Base-by-base conservation (phyloP, 2,888 invertebrate genomes). In the Bhutanitis thaidina region DNA sequence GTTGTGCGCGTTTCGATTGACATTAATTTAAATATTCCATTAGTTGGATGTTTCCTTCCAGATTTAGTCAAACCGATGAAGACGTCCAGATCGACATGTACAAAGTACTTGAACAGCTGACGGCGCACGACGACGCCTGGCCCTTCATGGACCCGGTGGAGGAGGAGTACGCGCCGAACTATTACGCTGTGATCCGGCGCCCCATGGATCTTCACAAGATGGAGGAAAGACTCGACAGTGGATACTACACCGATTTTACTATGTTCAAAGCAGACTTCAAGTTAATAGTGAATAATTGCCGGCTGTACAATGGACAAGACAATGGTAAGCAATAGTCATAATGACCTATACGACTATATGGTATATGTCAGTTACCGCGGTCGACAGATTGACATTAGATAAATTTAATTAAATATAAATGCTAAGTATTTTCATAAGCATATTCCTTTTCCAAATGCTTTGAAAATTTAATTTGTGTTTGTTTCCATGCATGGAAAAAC, bases 121-220 rank as follows among this genome's bases (percentile, higher is more conserved):
- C 95, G 69, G 93, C 94, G 65, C 97, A 97, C 74, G 93, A 95
- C 51, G 97, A 98, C 75, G 96, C 97, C 0, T 98, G 97, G 97
- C 97, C 97, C 0, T 98, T 98, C 80, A 91, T 95, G 74, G 96
- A 97, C 71, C 96, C 97, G 0, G 97, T 98, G 1, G 96, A 97
- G 67, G 97, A 97, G 73, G 95, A 96, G 69, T 96, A 95, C 74
- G 97, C 97, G 0, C 97, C 98, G 0, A 94, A 95, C 77, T 95
- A 94, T 73, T 94, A 94, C 69, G 91, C 93, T 0, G 93, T 94
- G 25, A 94, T 94, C 35, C 79, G 94, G 59, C 91, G 93, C 59
- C 97, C 97, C 0, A 97, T 97, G 96, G 96, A 97, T 78, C 90
- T 97, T 44, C 92, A 93, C 53, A 93, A 93, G 68, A 97, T 97